Base-by-base conservation (phyloP, 2,888 invertebrate genomes). In the Malthinus seriepunctatus region DNA sequence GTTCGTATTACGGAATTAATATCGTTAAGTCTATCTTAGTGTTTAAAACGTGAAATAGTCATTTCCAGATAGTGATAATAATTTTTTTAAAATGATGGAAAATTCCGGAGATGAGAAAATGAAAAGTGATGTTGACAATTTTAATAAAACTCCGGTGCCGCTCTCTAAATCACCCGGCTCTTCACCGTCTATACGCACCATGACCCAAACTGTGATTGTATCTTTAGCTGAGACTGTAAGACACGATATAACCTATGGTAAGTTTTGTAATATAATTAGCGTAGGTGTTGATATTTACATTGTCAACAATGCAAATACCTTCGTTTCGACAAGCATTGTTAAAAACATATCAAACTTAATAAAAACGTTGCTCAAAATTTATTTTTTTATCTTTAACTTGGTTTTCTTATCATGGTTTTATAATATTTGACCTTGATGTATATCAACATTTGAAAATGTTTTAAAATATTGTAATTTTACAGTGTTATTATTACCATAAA, bases 241-340 rank as follows among this genome's bases (percentile, higher is more conserved):
- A 59, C 83, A 83, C 73, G 80, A 81, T 70, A 80, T 84, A 67
- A 83, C 83, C 63, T 83, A 82, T 72, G 83, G 84, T 84, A 71
- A 76, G 79, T 73, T 32, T 34, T 12, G 32, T 39, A 48, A 32
- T 12, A 52, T 32, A 52, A 42, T 51, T 14, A n/a, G 50, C 58
- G 64, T 67, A 58, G 66, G 65, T 57, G 64, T 59, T 3, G 23
- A 23, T 44, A 48, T 61, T 63, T 64, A 59, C 33, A 51, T 56
- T 50, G 15, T 51, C 31, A 32, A 39, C 46, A 44, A 31, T 23
- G 31, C 12, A 42, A 31, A 32, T 54, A 33, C 23, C 47, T 7
- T 5, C 9, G 23, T 12, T 35, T 45, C 35, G 32, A 39, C 44
- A 34, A 33, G 11, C n/a, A 23, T 35, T 35, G 15, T 11, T n/a